Percentiles rank a stretch among this genome's conserved stretches.
Evolutionary conservation across 2,888 invertebrate genomes (phyloP).

Genomic region (Hemistola chrysoprasaria): DNA sequence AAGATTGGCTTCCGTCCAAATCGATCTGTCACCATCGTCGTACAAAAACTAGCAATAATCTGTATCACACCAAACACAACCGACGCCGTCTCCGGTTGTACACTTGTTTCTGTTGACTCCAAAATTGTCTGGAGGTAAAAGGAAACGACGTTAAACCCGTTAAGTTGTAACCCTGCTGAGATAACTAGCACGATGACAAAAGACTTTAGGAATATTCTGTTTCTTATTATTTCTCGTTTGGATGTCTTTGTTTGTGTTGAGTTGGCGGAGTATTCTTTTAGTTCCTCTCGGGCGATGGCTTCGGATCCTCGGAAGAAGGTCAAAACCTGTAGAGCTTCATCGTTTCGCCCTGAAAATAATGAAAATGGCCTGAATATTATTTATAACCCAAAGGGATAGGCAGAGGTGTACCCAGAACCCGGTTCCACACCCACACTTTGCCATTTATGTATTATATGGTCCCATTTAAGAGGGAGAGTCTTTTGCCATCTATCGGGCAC

Average conservation of each 20-base stretch:
- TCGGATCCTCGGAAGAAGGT: constrained; percentile 52
- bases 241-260: constrained; percentile 17
- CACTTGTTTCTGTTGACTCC: constrained; percentile 50
- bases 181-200: constrained; percentile 30
- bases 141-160: constrained; percentile 52
- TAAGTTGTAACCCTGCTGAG: constrained; percentile 31
- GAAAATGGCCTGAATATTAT: background rate
- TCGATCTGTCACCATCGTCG: constrained; percentile 41
- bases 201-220: constrained; percentile 40
- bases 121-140: constrained; percentile 60
- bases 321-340: constrained; percentile 48
- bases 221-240: constrained; percentile 26
- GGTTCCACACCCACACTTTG: no score
- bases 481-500: no score
- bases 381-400: no score
- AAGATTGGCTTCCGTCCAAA: constrained; percentile 50
- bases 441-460: no score
- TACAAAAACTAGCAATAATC: constrained; percentile 46
- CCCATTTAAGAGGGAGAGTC: no score
- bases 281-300: constrained; percentile 43
- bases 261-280: constrained; percentile 46
- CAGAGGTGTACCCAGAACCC: no score
- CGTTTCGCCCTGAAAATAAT: constrained; percentile 43
- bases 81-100: constrained; percentile 51
- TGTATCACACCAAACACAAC: constrained; percentile 55